Conservation (phyloP, 2,797 vertebrate genomes). For the Poeciliopsis paucimaculata region DNA sequence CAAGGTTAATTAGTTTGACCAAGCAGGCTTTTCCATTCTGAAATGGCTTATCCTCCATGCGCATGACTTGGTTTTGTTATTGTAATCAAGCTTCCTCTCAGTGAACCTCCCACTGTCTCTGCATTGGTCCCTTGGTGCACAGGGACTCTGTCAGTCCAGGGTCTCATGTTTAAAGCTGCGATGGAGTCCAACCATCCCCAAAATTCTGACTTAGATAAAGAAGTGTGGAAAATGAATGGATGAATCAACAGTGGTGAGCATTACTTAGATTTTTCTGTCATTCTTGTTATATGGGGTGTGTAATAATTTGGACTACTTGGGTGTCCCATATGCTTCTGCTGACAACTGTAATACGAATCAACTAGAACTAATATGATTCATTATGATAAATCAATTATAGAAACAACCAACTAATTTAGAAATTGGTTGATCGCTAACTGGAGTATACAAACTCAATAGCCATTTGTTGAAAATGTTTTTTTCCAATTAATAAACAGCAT, state of each 20-base stretch:
- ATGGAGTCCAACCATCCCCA: background rate
- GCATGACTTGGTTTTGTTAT: background rate
- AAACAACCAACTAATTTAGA: no score
- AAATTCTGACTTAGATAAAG: background rate
- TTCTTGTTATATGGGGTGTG: background rate
- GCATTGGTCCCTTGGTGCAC: background rate
- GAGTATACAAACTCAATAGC: no score
- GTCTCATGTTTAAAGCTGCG: background rate
- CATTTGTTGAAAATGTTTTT: no score
- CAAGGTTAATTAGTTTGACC: background rate
- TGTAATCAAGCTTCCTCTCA: background rate
- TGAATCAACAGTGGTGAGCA: background rate
- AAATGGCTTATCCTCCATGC: background rate
- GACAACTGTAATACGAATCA: background rate
- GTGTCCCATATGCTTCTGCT: background rate
- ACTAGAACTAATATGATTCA: no score
- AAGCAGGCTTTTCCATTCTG: background rate
- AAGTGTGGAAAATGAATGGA: background rate
- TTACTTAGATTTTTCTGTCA: background rate
- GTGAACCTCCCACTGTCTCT: background rate
- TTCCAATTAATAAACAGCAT: background rate
- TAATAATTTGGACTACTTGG: background rate
- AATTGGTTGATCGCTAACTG: no score
- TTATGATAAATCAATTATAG: no score
- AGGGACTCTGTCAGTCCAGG: background rate